Evolutionary conservation across 2,797 vertebrate species (phyloP).

Genomic region (Dallia pectoralis): DNA sequence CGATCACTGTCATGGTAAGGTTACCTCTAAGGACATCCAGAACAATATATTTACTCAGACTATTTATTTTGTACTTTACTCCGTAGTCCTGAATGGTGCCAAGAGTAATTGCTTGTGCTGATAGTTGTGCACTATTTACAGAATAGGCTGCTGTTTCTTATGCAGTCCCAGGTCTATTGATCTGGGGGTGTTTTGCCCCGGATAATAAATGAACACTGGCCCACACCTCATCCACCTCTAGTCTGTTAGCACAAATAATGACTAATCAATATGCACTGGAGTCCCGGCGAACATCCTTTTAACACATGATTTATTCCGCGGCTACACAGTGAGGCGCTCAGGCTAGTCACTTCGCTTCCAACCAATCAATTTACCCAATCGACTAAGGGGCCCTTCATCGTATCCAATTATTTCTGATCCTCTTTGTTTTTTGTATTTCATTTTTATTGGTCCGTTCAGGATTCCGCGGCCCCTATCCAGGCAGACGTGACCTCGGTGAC

Average conservation of each 20-base stretch:
- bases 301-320: conserved; percentile 86
- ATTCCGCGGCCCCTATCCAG: neutral
- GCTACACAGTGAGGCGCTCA: neutral
- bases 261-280: conserved; percentile 47
- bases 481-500: neutral
- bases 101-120: too few species aligned
- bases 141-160: neutral
- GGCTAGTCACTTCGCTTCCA: conserved; percentile 18
- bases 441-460: conserved; percentile 20
- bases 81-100: too few species aligned
- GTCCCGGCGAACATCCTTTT: conserved; percentile 67
- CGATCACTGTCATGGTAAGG: neutral
- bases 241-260: conserved; percentile 5
- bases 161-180: neutral
- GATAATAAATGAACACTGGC: neutral
- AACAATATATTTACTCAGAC: neutral
- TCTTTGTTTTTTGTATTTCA: neutral
- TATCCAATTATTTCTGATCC: conserved; percentile 25
- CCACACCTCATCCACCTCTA: neutral
- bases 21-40: neutral
- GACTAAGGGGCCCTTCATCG: conserved; percentile 24
- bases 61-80: too few species aligned
- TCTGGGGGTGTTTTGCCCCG: neutral
- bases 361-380: conserved; percentile 61
- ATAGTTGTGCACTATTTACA: conserved; percentile 50